Conservation (phyloP, 2,888 invertebrate species). For the Chalcosyrphus nemorum region DNA sequence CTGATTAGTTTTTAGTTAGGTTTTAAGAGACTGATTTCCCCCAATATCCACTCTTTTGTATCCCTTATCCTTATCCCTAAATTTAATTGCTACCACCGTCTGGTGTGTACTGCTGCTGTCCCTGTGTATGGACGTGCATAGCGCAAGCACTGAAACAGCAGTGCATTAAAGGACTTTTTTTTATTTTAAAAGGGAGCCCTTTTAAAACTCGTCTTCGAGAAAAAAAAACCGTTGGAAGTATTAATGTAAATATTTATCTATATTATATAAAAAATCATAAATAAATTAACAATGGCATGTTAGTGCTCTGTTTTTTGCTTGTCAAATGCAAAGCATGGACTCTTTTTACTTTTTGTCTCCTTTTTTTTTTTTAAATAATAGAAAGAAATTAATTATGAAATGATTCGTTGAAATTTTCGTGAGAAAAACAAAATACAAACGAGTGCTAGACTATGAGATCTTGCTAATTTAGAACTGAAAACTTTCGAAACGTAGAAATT, state of each 20-base stretch:
- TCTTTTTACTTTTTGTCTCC: slow-evolving; percentile 2
- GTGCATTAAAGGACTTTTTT: neutral
- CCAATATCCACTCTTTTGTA: slow-evolving; percentile 44
- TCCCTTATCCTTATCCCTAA: slow-evolving; percentile 2
- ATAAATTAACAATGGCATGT: slow-evolving; percentile 17
- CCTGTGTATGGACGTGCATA: neutral
- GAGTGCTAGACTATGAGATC: neutral
- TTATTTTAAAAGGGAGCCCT: neutral
- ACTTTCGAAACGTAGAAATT: slow-evolving; percentile 4
- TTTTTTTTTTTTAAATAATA: slow-evolving; percentile 5
- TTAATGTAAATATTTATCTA: slow-evolving; percentile 65
- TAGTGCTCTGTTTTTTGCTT: neutral
- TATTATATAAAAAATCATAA: neutral
- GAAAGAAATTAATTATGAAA: neutral
- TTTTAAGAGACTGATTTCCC: slow-evolving; percentile 73
- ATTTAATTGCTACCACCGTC: slow-evolving; percentile 34
- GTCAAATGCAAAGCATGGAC: slow-evolving; percentile 27
- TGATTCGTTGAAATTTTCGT: slow-evolving; percentile 5
- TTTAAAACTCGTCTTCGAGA: neutral
- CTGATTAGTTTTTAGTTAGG: slow-evolving; percentile 66
- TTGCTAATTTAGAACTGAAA: slow-evolving; percentile 4
- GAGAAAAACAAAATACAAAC: neutral
- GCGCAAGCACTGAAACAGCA: neutral
- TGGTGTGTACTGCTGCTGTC: neutral
- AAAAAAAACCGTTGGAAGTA: slow-evolving; percentile 65